These are phyloP conservation scores for Neotragus moschatus DNA, from an alignment of 2,113 vertebrate species.

Conservation along the genomic window DNA sequence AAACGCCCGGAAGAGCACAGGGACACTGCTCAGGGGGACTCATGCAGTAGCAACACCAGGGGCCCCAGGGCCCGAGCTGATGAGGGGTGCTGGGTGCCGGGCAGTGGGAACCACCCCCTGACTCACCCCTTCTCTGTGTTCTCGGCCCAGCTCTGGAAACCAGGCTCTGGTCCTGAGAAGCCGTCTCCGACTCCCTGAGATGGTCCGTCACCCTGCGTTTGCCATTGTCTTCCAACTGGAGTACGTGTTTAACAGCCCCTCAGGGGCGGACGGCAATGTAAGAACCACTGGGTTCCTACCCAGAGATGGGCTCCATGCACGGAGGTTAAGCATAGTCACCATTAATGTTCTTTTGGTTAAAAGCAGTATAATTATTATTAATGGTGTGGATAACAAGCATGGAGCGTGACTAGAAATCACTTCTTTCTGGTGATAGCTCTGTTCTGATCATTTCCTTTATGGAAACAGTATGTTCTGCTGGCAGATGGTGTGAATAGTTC, in stretches of 20 bases:
- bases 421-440: not conserved
- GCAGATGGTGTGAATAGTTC: not conserved
- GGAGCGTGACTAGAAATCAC: fast-evolving
- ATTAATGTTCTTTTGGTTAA: fast-evolving
- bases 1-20: fast-evolving
- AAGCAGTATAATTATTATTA: not conserved
- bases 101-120: fast-evolving
- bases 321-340: fast-evolving
- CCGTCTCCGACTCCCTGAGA: constrained; percentile 86
- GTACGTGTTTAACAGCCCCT: constrained; percentile 84
- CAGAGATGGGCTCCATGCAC: fast-evolving
- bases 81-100: fast-evolving
- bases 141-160: constrained; percentile 65
- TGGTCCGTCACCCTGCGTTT: constrained; percentile 85
- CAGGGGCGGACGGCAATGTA: constrained; percentile 83
- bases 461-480: not conserved
- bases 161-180: constrained; percentile 86
- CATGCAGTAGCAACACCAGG: fast-evolving
- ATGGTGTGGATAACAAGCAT: fast-evolving
- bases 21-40: fast-evolving
- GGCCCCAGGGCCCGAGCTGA: fast-evolving
- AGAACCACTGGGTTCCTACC: not conserved
- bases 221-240: constrained; percentile 91
- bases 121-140: fast-evolving
- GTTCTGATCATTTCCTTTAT: fast-evolving